A percentile compares a stretch with the other conserved stretches of the same genome.
Conservation (phyloP, 2,888 invertebrate genomes). For the Carterocephalus palaemon region DNA sequence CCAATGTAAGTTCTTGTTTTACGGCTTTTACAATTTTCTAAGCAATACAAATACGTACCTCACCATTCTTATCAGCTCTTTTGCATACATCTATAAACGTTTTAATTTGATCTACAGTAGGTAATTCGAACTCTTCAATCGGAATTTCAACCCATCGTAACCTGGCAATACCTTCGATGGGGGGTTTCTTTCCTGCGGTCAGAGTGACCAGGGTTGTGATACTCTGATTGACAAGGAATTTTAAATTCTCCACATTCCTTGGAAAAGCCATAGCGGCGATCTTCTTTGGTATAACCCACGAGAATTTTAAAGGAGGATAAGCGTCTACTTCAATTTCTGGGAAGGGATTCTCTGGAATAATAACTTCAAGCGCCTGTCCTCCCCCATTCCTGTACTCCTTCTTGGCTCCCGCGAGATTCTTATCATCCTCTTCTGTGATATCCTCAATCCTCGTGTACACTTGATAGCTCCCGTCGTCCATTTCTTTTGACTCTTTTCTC, state of each 20-base stretch:
- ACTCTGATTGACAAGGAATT: constrained; percentile 78
- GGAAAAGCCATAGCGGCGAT: constrained; percentile 85
- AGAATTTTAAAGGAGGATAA: constrained; percentile 82
- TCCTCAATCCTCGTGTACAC: constrained; percentile 63
- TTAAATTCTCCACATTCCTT: constrained; percentile 78
- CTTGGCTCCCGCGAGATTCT: constrained; percentile 62
- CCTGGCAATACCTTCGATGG: constrained; percentile 71
- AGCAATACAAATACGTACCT: constrained; percentile 68
- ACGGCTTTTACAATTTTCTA: too few species aligned
- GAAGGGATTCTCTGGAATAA: constrained; percentile 73
- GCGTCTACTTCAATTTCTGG: constrained; percentile 74
- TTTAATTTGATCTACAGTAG: constrained; percentile 81
- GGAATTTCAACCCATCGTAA: constrained; percentile 81
- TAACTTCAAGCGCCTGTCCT: constrained; percentile 55
- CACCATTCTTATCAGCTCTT: constrained; percentile 71
- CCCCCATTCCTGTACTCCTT: constrained; percentile 68
- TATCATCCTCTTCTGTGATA: constrained; percentile 70
- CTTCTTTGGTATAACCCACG: constrained; percentile 83
- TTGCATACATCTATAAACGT: constrained; percentile 82
- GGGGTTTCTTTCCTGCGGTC: constrained; percentile 82
- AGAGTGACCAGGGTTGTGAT: constrained; percentile 82
- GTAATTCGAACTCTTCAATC: constrained; percentile 83
- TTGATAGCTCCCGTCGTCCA: constrained; percentile 53
- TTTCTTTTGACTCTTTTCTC: constrained; percentile 28
- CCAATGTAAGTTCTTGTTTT: too few species aligned